phyloP scores from a whole-genome alignment of 37 sponge, comb jelly and placozoan species.

The Beroe forskalii region DNA sequence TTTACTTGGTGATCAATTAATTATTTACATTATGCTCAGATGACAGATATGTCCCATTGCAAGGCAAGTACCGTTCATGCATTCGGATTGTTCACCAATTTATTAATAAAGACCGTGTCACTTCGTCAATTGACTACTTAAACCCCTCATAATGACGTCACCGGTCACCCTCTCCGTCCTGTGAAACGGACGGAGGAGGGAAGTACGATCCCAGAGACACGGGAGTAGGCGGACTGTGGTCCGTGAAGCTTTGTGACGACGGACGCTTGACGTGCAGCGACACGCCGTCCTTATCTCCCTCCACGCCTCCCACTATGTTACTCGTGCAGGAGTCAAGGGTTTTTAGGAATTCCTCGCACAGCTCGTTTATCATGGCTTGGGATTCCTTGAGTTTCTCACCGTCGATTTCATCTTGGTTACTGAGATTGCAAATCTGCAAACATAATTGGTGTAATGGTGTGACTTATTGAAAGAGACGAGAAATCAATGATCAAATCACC shows the following conservation, averaged over 20 bases:
- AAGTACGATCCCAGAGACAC: constrained; percentile 47
- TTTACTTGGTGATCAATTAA: no score
- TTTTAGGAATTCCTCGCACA: constrained; percentile 49
- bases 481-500: not conserved
- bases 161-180: no score
- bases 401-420: not conserved
- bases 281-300: not conserved
- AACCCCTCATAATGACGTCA: no score
- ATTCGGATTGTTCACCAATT: no score
- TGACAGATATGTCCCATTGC: no score
- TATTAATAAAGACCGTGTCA: no score
- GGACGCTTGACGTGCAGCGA: not conserved
- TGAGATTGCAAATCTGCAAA: constrained; percentile 1
- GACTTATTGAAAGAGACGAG: not conserved
- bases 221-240: not conserved
- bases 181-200: no score
- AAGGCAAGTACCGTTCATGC: no score
- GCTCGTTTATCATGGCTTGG: constrained; percentile 42
- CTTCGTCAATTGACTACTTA: no score
- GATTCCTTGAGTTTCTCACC: not conserved
- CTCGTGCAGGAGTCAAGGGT: constrained; percentile 39
- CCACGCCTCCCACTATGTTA: not conserved
- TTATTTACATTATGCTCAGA: no score
- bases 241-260: not conserved
- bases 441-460: no score